These are phyloP conservation scores for Rattus rattus DNA, from an alignment of 2,113 vertebrate genomes.

Conservation along the genomic window DNA sequence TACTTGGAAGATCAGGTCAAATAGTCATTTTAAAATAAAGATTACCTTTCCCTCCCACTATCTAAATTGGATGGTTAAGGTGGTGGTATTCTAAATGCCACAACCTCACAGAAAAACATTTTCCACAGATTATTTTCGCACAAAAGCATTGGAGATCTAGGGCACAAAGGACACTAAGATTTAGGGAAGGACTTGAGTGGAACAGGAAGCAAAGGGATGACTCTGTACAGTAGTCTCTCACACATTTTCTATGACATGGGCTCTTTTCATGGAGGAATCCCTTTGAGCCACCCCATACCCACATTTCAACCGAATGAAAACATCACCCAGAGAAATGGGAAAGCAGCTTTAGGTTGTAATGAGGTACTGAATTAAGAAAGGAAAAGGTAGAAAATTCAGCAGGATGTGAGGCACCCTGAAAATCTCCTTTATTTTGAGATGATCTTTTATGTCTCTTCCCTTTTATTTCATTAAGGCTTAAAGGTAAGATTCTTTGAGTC, in stretches of 20 bases:
- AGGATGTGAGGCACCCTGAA: neutral
- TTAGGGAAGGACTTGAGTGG: slow-evolving; percentile 11
- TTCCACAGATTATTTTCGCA: slow-evolving; percentile 23
- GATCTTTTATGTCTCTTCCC: neutral
- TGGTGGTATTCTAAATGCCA: neutral
- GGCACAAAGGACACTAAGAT: neutral
- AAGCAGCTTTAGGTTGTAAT: neutral
- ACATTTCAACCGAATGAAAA: slow-evolving; percentile 8
- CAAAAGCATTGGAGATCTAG: neutral
- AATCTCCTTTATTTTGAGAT: neutral
- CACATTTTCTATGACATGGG: slow-evolving; percentile 50
- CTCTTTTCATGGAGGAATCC: slow-evolving; percentile 41
- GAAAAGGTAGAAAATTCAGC: neutral
- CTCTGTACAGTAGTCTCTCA: slow-evolving; percentile 23
- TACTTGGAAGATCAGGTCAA: neutral
- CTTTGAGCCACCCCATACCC: neutral
- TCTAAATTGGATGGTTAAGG: neutral
- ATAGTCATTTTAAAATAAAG: slow-evolving; percentile 9
- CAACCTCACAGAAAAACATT: neutral
- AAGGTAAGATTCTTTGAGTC: neutral
- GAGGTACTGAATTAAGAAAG: neutral
- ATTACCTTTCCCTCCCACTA: neutral
- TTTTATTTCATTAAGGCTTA: neutral
- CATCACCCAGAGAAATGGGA: neutral
- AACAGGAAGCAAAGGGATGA: slow-evolving; percentile 38